Base-by-base conservation (phyloP, 2,797 vertebrate genomes). In the Mus minutoides region DNA sequence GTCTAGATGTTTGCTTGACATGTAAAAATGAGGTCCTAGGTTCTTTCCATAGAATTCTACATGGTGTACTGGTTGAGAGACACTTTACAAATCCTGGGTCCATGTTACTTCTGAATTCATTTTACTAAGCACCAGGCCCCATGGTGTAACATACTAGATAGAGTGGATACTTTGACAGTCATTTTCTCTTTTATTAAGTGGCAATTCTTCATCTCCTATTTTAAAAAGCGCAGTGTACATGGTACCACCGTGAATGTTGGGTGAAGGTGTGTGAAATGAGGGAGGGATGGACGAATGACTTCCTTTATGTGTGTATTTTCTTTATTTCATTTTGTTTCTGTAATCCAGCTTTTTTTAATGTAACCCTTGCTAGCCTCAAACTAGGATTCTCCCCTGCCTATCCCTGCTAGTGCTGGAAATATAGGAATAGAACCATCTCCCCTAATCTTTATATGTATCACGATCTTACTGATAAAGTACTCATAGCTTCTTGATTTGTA, bases 401-500 rank as follows among this genome's bases (percentile, higher is more conserved):
- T 54, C 34, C 14, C 34, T 14, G 49, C 7, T 52, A 75, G 67
- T 11, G 26, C 49, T 88, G 24, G 9, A 31, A 52, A 2, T 31
- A 21, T 34, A 58, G n/a, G 26, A 4, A 34, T 46, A 69, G 14
- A 54, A 22, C 6, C 3, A 46, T 69, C 8, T 73, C 14, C 2
- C 16, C 14, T 21, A 60, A 7, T 11, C 94, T 89, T 54, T 40
- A 56, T 75, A 79, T 46, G 31, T 54, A 7, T 79, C 76, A 31
- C 6, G 37, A 62, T 46, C 43, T n/a, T 52, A n/a, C 62, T 67
- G 17, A 9, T 67, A 67, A 85, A 49, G 17, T 69, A 21, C 21
- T 82, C 73, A 24, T 56, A 37, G 40, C 29, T 24, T 94, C 67
- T 90, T 93, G 56, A 58, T 71, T 96, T n/a, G 4, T 80, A 75